A percentile compares a stretch with the other conserved stretches of the same genome.
Conservation (phyloP, 2,888 invertebrate species). For the Anarsia innoxiella region DNA sequence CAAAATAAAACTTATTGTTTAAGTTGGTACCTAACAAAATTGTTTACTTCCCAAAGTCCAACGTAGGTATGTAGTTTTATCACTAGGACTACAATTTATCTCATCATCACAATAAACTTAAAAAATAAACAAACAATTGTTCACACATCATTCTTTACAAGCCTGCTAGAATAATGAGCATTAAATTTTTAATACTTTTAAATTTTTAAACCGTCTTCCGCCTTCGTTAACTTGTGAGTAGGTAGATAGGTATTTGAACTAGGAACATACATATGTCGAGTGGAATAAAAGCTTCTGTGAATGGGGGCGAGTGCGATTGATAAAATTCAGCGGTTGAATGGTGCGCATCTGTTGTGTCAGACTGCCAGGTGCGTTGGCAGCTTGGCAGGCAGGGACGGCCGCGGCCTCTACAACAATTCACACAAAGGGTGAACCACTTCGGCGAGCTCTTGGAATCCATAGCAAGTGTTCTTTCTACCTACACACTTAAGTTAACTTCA, state of each 20-base stretch:
- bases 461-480: neutral
- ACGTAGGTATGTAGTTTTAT: no score
- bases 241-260: no score
- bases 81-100: no score
- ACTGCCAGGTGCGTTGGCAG: slow-evolving; percentile 56
- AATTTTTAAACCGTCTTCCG: neutral
- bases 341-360: slow-evolving; percentile 51
- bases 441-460: slow-evolving; percentile 21
- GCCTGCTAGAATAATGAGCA: neutral
- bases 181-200: neutral
- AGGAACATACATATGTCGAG: slow-evolving; percentile 28
- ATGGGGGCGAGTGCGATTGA: slow-evolving; percentile 55
- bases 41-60: no score
- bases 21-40: no score
- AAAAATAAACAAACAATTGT: no score
- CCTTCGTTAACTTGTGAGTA: neutral
- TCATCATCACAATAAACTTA: no score
- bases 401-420: slow-evolving; percentile 3
- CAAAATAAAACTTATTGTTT: no score
- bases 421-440: slow-evolving; percentile 41
- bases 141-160: no score
- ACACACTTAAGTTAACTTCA: no score
- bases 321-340: slow-evolving; percentile 66
- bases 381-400: slow-evolving; percentile 20
- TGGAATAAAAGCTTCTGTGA: slow-evolving; percentile 44